Evolutionary conservation across 2,888 invertebrate genomes (phyloP), one percentile per base, ranked within the genome.

Genomic region (Choristoneura rosaceana): DNA sequence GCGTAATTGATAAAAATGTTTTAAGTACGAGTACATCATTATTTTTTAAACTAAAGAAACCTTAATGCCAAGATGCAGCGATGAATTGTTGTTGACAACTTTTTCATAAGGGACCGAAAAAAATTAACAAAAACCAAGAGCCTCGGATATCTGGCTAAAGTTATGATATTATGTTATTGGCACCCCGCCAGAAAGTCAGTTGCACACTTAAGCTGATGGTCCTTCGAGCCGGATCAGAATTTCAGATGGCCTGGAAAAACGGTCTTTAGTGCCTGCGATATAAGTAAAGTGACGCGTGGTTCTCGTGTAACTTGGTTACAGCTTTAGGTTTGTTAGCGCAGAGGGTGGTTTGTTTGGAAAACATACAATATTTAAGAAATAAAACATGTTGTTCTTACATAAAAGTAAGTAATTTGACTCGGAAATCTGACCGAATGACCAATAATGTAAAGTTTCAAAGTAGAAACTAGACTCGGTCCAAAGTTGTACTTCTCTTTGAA

Each of bases 81-180:
- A 52, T 3, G 15, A 9, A 7, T 9, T 47, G 14, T 8, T 52
- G 52, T 17, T 58, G 7, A n/a, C 10, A 38, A 63, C 45, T 64
- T 64, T 47, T 58, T 52, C 45, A 17, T 38, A 34, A 70, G 64
- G 71, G 62, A 75, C 43, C 62, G 4, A 38, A 80, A 81, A 79
- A 79, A 76, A 79, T 77, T 75, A 76, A 77, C 77, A 79, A 82
- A 79, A 66, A 76, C 77, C 73, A 78, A 78, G 82, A 76, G 79
- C 75, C 76, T 12, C 47, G 59, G 78, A 79, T 78, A 80, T 77
- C 71, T 75, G 78, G 82, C 80, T 83, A 83, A 82, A 83, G 81
- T 84, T 82, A 83, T 81, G 81, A 84, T 88, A 85, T 88, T 85
- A 84, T 84, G 83, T 84, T 85, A 85, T 85, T 90, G 89, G 89